A percentile compares a stretch with the other conserved stretches of the same genome.
Conservation (phyloP, 2,113 vertebrate species). For the Telmatochromis sp. region DNA sequence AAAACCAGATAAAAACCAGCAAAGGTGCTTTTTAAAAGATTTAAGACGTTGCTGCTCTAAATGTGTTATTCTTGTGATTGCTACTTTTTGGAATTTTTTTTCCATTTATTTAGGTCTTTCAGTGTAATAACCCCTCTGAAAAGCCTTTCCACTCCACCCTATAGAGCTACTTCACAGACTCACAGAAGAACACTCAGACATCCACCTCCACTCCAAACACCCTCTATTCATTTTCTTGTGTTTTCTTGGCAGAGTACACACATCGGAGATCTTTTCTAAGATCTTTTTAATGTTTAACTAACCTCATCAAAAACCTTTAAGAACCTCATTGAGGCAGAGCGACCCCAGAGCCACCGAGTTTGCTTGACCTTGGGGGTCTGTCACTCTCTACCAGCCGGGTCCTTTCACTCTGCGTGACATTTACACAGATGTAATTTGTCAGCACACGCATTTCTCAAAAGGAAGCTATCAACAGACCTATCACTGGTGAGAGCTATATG, state of each 20-base stretch:
- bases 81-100: neutral
- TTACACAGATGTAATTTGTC: constrained; percentile 67
- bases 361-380: constrained; percentile 22
- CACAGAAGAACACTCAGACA: neutral
- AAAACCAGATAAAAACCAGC: neutral
- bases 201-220: constrained; percentile 8
- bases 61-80: neutral
- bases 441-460: constrained; percentile 42
- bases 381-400: neutral
- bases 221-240: neutral
- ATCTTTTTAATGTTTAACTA: constrained; percentile 52
- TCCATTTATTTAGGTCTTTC: neutral
- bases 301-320: constrained; percentile 50
- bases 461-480: constrained; percentile 52
- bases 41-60: neutral
- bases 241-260: neutral
- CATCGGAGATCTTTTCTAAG: neutral
- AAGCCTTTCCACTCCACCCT: constrained; percentile 1
- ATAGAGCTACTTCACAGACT: neutral
- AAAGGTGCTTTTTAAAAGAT: constrained; percentile 2
- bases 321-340: constrained; percentile 22
- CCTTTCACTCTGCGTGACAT: constrained; percentile 51
- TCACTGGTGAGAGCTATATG: constrained; percentile 28
- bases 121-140: constrained; percentile 22
- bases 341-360: neutral